Percentiles rank a stretch among this genome's conserved stretches.
Evolutionary conservation across 2,113 vertebrate species (phyloP).

Genomic region (Vanacampus margaritifer): DNA sequence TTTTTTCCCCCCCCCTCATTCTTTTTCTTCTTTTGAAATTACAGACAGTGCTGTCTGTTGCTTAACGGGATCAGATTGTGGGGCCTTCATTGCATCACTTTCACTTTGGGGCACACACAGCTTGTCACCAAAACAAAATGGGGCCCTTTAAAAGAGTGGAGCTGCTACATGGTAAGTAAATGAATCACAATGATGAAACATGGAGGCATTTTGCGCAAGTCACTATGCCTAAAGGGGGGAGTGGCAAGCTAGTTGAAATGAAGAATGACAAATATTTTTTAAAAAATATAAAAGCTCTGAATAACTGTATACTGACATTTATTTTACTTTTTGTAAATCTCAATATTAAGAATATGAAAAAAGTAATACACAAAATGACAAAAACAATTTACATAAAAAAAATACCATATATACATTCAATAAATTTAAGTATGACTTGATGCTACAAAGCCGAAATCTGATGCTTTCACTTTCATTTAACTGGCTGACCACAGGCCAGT

Average conservation of each 20-base stretch:
- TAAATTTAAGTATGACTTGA: neutral
- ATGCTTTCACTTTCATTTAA: neutral
- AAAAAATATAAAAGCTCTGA: too few relatives aligned
- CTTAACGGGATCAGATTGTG: conserved; percentile 16
- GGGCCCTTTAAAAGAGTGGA: neutral
- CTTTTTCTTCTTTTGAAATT: conserved; percentile 54
- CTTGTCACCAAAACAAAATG: conserved; percentile 1
- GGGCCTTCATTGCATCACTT: conserved; percentile 30
- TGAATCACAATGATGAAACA: neutral
- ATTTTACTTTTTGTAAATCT: too few relatives aligned
- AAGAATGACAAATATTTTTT: too few relatives aligned
- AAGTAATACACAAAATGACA: too few relatives aligned
- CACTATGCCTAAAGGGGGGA: too few relatives aligned
- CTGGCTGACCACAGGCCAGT: neutral
- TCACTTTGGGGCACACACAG: conserved; percentile 1
- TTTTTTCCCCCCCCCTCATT: conserved; percentile 28
- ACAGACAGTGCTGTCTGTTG: conserved; percentile 27
- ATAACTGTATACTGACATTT: too few relatives aligned
- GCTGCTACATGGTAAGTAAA: neutral
- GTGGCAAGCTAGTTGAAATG: too few relatives aligned
- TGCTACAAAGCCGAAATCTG: neutral
- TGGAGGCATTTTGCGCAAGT: neutral
- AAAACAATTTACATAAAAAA: too few relatives aligned
- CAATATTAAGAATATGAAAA: too few relatives aligned
- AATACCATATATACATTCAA: neutral